These are phyloP conservation scores for Pluvianellus socialis DNA, from an alignment of 2,113 vertebrate genomes.

Conservation along the genomic window DNA sequence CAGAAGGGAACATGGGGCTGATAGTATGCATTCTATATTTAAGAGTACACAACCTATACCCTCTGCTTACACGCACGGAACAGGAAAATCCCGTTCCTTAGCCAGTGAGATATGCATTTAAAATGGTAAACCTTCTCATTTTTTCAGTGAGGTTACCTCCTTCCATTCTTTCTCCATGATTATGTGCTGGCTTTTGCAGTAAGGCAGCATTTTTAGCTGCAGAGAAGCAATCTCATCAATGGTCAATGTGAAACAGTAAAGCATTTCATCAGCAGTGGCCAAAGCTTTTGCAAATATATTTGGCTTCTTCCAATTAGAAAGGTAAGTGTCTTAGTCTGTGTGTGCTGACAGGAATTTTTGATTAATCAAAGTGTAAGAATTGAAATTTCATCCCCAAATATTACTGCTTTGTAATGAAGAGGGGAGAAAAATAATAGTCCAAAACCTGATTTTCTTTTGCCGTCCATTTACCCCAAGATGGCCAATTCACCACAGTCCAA, in stretches of 20 bases:
- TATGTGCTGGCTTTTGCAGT: background rate
- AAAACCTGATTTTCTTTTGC: background rate
- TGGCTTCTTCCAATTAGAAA: background rate
- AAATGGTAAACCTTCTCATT: background rate
- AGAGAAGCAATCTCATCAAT: background rate
- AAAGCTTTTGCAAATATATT: background rate
- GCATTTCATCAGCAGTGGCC: rapidly evolving
- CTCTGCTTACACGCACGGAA: background rate
- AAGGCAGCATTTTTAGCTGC: background rate
- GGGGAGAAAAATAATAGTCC: background rate
- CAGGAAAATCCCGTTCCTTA: background rate
- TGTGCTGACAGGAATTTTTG: background rate
- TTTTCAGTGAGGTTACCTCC: background rate
- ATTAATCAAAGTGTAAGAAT: background rate
- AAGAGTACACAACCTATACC: background rate
- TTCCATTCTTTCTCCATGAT: background rate
- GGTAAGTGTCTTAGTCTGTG: background rate
- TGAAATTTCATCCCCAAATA: background rate
- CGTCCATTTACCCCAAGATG: background rate
- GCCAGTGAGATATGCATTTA: background rate
- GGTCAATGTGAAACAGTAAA: background rate
- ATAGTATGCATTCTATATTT: background rate
- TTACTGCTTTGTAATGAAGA: background rate
- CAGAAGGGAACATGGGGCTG: background rate
- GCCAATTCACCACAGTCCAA: background rate